Evolutionary conservation across 64 coral and sea anemone species (phyloP), one percentile per base, ranked within the genome.

Genomic region (Montipora sp.): DNA sequence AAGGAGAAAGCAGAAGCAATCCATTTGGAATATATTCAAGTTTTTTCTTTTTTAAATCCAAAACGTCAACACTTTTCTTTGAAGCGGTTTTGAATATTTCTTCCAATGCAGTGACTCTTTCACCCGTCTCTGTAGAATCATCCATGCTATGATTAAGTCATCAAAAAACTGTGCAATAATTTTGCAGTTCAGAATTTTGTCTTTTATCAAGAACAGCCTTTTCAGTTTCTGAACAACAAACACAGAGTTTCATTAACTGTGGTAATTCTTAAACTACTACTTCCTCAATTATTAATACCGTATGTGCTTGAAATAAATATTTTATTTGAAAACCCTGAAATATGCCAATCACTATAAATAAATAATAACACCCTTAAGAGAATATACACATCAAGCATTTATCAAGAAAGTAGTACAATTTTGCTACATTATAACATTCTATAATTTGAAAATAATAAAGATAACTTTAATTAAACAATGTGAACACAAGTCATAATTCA

Each of bases 31-130:
- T 59, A 59, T 75, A 19, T 78, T 82, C 80, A 63, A 96, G 81
- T 44, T 76, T 69, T 60, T 80, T 84, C 18, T 27, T 45, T 20
- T 81, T 96, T 63, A 96, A 23, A 89, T 96, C 90, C 66, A 96
- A 79, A 44, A 65, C 59, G 5, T 46, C 63, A 49, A 60, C 84
- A 45, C 24, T 55, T 48, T 85, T 85, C 82, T 67, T 72, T 72
- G 82, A 15, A 12, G 47, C 18, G 5, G 5, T 85, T 85, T 85
- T 65, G 22, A 85, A 85, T 8, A 65, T 14, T 22, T 80, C 49
- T 67, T 24, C 48, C 23, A 36, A 36, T 36, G 36, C 36, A 36
- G 36, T 36, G 36, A 80, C 45, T 50, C 0, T 10, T 6, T 16
- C 43, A 10, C 19, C 16, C 12, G 48, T 5, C 44, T 77, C 47